A percentile compares a stretch with the other conserved stretches of the same genome.
Evolutionary conservation across 2,888 invertebrate genomes (phyloP).

Genomic region (Anodontia alba): DNA sequence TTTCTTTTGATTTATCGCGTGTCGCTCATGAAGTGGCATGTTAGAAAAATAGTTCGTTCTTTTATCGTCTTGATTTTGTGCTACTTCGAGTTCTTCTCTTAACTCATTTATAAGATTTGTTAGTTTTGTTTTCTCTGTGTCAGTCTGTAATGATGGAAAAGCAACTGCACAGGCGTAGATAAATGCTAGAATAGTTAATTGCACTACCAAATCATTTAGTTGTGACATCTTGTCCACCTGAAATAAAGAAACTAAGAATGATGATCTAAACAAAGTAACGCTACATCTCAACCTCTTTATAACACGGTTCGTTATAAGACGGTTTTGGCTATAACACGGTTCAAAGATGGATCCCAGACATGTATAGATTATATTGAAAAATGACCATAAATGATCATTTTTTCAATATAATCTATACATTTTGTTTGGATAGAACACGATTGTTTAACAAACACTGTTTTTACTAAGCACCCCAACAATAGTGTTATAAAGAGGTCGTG

Average conservation of each 20-base stretch:
- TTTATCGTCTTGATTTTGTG: constrained; percentile 13
- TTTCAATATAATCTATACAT: too few relatives aligned
- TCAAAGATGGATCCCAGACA: too few relatives aligned
- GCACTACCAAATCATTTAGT: constrained; percentile 21
- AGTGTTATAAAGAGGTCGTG: too few relatives aligned
- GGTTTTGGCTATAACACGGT: too few relatives aligned
- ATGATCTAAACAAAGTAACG: too few relatives aligned
- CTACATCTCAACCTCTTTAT: too few relatives aligned
- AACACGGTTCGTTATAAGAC: too few relatives aligned
- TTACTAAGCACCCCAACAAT: too few relatives aligned
- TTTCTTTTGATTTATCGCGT: neutral
- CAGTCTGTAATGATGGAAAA: constrained; percentile 29
- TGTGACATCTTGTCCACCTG: constrained; percentile 22
- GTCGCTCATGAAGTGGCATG: neutral
- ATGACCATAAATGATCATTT: too few relatives aligned
- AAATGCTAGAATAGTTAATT: constrained; percentile 25
- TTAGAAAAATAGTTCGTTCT: constrained; percentile 4
- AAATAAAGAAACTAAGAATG: neutral
- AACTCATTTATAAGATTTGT: constrained; percentile 40
- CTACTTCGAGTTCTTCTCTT: constrained; percentile 38
- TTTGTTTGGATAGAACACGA: neutral
- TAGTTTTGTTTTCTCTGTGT: constrained; percentile 25
- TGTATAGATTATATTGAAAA: too few relatives aligned
- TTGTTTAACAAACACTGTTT: too few relatives aligned
- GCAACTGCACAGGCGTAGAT: constrained; percentile 40